Percentiles rank a stretch among this genome's conserved stretches.
phyloP scores from a whole-genome alignment of 1,140 invertebrate genomes.

The Anoplophora glabripennis region DNA sequence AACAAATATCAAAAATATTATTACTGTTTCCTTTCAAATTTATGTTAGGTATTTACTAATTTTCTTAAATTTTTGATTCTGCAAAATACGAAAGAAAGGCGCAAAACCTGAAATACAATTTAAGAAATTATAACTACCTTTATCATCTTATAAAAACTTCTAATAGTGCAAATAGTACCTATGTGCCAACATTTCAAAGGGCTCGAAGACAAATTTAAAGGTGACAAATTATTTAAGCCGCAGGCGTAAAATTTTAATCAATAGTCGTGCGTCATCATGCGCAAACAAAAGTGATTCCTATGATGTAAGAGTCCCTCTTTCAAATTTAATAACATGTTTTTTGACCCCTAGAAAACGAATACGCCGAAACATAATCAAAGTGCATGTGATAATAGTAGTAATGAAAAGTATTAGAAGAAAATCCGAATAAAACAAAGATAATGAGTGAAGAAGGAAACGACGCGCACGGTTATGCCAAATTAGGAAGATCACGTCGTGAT shows the following conservation, averaged over 20 bases:
- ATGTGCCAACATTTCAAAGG: too few relatives aligned
- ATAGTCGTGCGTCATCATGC: slow-evolving; percentile 6
- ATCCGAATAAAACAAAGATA: background rate
- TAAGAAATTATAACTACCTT: too few relatives aligned
- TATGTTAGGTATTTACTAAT: too few relatives aligned
- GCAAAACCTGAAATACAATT: too few relatives aligned
- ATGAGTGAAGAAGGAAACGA: slow-evolving; percentile 35
- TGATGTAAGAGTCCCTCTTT: background rate
- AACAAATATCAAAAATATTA: too few relatives aligned
- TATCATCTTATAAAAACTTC: too few relatives aligned
- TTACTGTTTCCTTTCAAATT: too few relatives aligned
- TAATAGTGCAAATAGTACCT: too few relatives aligned
- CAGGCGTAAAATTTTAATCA: slow-evolving; percentile 3
- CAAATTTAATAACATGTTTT: background rate
- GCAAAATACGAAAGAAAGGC: too few relatives aligned
- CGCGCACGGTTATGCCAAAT: slow-evolving; percentile 44
- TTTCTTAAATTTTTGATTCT: too few relatives aligned
- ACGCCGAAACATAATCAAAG: background rate
- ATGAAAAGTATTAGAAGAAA: background rate
- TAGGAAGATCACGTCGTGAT: slow-evolving; percentile 56
- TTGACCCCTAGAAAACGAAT: background rate
- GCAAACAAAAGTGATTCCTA: background rate
- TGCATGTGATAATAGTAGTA: background rate
- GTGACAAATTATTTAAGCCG: background rate
- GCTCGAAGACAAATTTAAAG: background rate